Evolutionary conservation across 2,888 invertebrate genomes (phyloP), one percentile per base, ranked within the genome.

Genomic region (Diarsia rubi): DNA sequence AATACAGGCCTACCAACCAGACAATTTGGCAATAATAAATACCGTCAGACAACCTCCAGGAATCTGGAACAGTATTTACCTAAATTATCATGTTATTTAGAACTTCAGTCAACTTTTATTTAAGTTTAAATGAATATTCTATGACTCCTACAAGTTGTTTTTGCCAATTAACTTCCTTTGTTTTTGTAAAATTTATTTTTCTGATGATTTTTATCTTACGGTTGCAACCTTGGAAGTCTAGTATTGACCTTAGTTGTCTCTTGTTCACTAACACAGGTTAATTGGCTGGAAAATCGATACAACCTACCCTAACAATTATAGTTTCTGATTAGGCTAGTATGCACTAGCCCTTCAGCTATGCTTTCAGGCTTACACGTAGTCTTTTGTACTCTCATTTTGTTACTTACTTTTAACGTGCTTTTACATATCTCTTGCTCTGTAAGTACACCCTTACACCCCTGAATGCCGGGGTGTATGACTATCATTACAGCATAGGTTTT

Each of bases 41-140:
- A 42, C 52, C 24, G 27, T 45, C 21, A 27, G 54, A 57, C 47
- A 57, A 49, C 81, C 44, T 68, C 52, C 24, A 45, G n/a, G 37
- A 77, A 54, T 73, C 45, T 57, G 60, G 44, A 64, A 57, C 62
- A 44, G 31, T 78, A 11, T 77, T 80, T 80, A 79, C 69, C 31
- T 44, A 60, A 66, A 84, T 81, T 76, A 81, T 49, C 65, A 81
- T 77, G 63, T 54, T 70, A 84, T 76, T 73, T 66, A 37, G 57
- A 71, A 68, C 44, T 71, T 67, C 45, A 64, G 27, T 73, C 52
- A 74, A 81, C 49, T 83, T 78, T 70, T 73, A 67, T 65, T 72
- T 49, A 37, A 57, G 21, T 47, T 31, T 31, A n/a, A 60, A 83
- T 81, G 72, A 81, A 78, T 81, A 79, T 86, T 85, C 71, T 44